Base-by-base conservation (phyloP, 2,113 vertebrate genomes). In the Nymphicus hollandicus region DNA sequence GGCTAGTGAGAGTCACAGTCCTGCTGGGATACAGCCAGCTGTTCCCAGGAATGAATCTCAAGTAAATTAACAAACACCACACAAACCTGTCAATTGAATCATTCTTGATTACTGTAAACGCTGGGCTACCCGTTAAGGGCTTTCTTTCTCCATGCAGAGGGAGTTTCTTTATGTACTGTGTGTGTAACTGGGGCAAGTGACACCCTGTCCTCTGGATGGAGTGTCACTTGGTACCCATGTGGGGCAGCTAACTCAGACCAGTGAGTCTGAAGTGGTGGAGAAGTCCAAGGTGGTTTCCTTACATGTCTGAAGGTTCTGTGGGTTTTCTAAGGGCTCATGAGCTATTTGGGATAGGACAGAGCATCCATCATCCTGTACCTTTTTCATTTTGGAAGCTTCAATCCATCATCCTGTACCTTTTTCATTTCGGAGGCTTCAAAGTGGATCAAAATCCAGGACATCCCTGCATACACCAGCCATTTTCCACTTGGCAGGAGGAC, bases 11-110 rank as follows among this genome's bases (percentile, higher is more conserved):
- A 97, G 96, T 93, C 93, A 94, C 96, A 85, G 95, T 97, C 98
- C 97, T 97, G 97, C 97, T 95, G 97, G 98, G 98, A 97, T 94
- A 97, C 81, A 65, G 97, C 97, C 98, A 98, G 97, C 98, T 98
- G 98, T 98, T 98, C 96, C 95, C 87, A 88, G 80, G 96, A 97
- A 97, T 95, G 97, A 97, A 97, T 98, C 97, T 97, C 96, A 69
- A 97, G 97, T 96, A 97, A 98, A 98, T 98, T 97, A 97, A 96
- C 97, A 97, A 98, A 97, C 98, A 97, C 95, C 96, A 95, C 96
- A 96, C 97, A 97, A 91, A 97, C 97, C 98, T 98, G 97, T 98
- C 97, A 97, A 83, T 95, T 93, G 97, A 96, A 97, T 97, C 93
- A 88, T 96, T 96, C 96, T 78, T 92, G 95, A 97, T 95, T 96